Evolutionary conservation across 1,140 invertebrate species (phyloP).

Genomic region (Bombus pyrosoma): DNA sequence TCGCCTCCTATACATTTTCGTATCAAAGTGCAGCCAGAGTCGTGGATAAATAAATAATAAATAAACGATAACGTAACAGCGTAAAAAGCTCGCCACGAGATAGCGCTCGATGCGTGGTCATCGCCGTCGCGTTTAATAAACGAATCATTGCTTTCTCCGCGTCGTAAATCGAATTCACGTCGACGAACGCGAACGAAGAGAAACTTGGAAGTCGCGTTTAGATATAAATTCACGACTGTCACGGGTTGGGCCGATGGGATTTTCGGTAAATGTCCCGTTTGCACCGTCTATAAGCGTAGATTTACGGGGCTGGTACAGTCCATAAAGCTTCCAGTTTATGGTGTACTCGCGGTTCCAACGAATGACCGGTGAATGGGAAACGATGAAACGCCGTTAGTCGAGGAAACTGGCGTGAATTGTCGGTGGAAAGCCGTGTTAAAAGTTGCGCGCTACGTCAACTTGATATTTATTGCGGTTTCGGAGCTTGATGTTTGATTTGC

Average conservation of each 20-base stretch:
- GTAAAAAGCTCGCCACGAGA: not conserved
- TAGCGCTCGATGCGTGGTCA: not conserved
- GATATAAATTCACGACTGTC: constrained; percentile 5
- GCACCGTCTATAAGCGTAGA: not conserved
- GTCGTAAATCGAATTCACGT: constrained; percentile 7
- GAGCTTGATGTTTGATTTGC: not conserved
- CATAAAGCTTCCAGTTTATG: constrained; percentile 19
- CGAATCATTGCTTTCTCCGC: not conserved
- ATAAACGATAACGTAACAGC: not conserved
- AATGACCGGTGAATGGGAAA: not conserved
- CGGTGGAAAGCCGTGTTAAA: not conserved
- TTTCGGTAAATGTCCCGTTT: constrained; percentile 4
- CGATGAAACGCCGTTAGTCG: not conserved
- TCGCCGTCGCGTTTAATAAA: constrained; percentile 4
- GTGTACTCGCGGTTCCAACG: not conserved
- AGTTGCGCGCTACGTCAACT: not conserved
- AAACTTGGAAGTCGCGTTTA: not conserved
- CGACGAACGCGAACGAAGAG: not conserved
- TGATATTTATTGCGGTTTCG: not conserved
- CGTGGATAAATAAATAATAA: not conserved
- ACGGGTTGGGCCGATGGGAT: not conserved
- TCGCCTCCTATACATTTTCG: too few species aligned
- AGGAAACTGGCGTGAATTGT: not conserved
- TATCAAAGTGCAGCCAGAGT: not conserved
- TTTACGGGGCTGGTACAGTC: constrained; percentile 7